Evolutionary conservation across 92 coral and sea anemone genomes (phyloP).

Genomic region (Epizoanthus illoricatus): DNA sequence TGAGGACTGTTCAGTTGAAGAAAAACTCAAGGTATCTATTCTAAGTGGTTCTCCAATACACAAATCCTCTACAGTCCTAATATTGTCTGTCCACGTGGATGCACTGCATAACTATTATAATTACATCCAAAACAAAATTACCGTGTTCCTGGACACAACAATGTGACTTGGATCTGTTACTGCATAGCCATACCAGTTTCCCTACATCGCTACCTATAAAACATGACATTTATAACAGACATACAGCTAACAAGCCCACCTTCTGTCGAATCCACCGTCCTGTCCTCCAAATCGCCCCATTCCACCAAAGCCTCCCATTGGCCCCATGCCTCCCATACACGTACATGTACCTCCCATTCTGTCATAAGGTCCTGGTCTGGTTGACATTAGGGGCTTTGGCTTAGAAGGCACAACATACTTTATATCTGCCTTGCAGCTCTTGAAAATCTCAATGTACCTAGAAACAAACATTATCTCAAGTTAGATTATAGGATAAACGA

Average conservation of each 20-base stretch:
- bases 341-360: conserved; percentile 81
- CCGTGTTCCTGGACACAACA: neutral
- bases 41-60: too few species aligned
- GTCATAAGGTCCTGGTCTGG: conserved; percentile 96
- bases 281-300: conserved; percentile 89
- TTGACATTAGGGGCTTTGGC: conserved; percentile 92
- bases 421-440: conserved; percentile 74
- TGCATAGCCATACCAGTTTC: neutral
- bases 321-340: conserved; percentile 59
- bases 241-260: conserved; percentile 43
- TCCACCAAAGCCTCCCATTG: conserved; percentile 51
- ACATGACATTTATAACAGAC: too few species aligned
- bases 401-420: conserved; percentile 71
- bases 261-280: conserved; percentile 76
- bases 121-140: too few species aligned
- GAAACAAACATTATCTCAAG: conserved; percentile 1
- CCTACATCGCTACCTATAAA: neutral
- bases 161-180: too few species aligned
- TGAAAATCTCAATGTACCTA: conserved; percentile 96
- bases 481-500: too few species aligned
- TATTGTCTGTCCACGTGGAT: too few species aligned
- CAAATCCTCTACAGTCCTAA: too few species aligned
- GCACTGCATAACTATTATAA: too few species aligned
- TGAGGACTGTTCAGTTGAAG: too few species aligned
- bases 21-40: too few species aligned